Conservation (phyloP, 2,888 invertebrate species). For the Agonopterix subpropinquella region DNA sequence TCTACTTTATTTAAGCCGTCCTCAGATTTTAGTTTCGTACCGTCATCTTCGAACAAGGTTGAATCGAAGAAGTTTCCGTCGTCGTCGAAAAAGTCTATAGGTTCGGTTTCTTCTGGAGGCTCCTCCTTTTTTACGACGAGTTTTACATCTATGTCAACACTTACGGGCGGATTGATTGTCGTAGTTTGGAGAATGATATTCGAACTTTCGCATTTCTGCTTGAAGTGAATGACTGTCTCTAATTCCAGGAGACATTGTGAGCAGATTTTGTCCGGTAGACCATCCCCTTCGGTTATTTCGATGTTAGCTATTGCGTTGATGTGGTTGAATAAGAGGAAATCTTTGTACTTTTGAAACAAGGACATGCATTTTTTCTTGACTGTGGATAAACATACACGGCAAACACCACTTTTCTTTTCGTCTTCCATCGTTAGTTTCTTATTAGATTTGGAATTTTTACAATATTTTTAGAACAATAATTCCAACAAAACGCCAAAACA, state of each 20-base stretch:
- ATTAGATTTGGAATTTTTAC: too few relatives aligned
- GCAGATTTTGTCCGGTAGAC: constrained; percentile 52
- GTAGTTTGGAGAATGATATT: constrained; percentile 28
- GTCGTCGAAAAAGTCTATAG: constrained; percentile 5
- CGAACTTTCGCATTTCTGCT: constrained; percentile 46
- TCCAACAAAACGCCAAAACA: too few relatives aligned
- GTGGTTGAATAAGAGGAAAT: constrained; percentile 36
- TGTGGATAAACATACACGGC: constrained; percentile 46
- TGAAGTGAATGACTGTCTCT: constrained; percentile 45
- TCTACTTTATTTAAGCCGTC: constrained; percentile 2
- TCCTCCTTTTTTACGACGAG: constrained; percentile 26
- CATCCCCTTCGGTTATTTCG: constrained; percentile 40
- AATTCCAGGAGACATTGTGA: constrained; percentile 44
- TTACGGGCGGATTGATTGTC: background rate
- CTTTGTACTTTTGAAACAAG: constrained; percentile 43
- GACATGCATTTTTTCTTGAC: constrained; percentile 33
- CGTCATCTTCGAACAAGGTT: constrained; percentile 4
- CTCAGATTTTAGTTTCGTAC: constrained; percentile 1
- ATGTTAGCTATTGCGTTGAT: constrained; percentile 45
- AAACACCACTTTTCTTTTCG: constrained; percentile 25
- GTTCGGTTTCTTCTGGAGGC: constrained; percentile 7
- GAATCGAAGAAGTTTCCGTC: constrained; percentile 1
- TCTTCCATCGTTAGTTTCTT: background rate
- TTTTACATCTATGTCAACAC: constrained; percentile 4
- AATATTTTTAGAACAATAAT: too few relatives aligned